Base-by-base conservation (phyloP, 2,113 vertebrate genomes). In the Brevimyrus niger region DNA sequence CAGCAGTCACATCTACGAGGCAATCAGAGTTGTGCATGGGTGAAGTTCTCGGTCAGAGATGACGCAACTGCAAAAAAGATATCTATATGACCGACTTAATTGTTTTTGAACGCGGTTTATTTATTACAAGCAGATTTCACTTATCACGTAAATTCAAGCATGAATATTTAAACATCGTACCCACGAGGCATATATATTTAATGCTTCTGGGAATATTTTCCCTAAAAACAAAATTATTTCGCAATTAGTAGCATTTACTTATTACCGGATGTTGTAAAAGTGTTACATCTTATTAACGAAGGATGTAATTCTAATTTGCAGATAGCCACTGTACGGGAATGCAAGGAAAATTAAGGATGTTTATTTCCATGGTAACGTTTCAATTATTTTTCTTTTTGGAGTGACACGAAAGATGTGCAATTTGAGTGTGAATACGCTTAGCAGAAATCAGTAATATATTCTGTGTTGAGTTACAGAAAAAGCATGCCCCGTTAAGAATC, bases 311-410 rank as follows among this genome's bases (percentile, higher is more conserved):
- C 42, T 89, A 50, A 46, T 69, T 90, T 80, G 90, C 80, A 85
- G 50, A 88, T 42, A 73, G n/a, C 48, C 55, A 85, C 86, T 89
- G 88, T 89, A 80, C 85, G 89, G 50, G 27, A 87, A 89, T 55
- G 91, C 76, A 86, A 88, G 55, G 58, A 88, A 89, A 90, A 50
- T 84, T 86, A 89, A 88, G 82, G 87, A 91, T 89, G 53, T 19
- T 27, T 10, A 65, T 65, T 76, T 17, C 31, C 31, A 17, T 76
- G 27, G 31, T 38, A 76, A 38, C 69, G 23, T 76, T 80, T 80
- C 4, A 17, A 38, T 42, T 80, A 55, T 83, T 89, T 87, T 88
- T 35, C 23, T 85, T 47, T 85, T 85, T 27, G 69, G 90, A 89
- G 55, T 65, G 86, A 90, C 89, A 88, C 23, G 53, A 31, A 44